phyloP scores from a whole-genome alignment of 2,797 vertebrate genomes.

The Rhinogobio ventralis region DNA sequence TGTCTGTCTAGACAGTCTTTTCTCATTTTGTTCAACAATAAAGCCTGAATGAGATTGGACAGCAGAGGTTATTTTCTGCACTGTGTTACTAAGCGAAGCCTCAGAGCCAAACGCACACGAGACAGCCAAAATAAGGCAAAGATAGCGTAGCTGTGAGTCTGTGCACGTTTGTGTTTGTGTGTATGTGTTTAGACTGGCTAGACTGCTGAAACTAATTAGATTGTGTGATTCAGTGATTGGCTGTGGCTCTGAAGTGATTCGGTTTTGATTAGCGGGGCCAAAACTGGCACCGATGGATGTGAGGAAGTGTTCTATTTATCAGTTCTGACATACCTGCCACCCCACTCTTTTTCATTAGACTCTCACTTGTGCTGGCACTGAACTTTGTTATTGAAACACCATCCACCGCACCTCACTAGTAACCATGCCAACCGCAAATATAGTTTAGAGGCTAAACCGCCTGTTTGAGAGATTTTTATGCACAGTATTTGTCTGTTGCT shows the following conservation, averaged over 20 bases:
- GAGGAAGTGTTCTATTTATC: constrained; percentile 62
- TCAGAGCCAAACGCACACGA: constrained; percentile 34
- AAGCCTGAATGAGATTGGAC: constrained; percentile 44
- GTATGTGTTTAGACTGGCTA: constrained; percentile 37
- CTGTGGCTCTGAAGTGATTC: constrained; percentile 55
- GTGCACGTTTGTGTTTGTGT: not conserved
- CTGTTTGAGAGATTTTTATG: constrained; percentile 40
- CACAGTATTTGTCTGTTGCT: not conserved
- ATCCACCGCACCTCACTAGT: constrained; percentile 65
- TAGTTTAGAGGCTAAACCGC: constrained; percentile 70
- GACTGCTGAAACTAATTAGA: constrained; percentile 56
- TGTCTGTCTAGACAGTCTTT: constrained; percentile 35
- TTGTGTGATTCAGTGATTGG: constrained; percentile 51
- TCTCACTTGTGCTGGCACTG: constrained; percentile 69
- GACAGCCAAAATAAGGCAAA: constrained; percentile 37
- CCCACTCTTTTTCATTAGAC: constrained; percentile 72
- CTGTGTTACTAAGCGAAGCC: constrained; percentile 22
- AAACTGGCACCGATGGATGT: constrained; percentile 42
- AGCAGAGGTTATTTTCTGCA: constrained; percentile 42
- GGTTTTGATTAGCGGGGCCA: constrained; percentile 59
- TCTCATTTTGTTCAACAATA: constrained; percentile 53
- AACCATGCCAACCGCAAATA: constrained; percentile 79
- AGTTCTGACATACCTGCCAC: constrained; percentile 66
- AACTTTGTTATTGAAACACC: constrained; percentile 71
- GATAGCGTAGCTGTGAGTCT: constrained; percentile 21